A percentile compares a stretch with the other conserved stretches of the same genome.
Evolutionary conservation across 2,113 vertebrate genomes (phyloP).

Genomic region (Ploceus nigricollis): DNA sequence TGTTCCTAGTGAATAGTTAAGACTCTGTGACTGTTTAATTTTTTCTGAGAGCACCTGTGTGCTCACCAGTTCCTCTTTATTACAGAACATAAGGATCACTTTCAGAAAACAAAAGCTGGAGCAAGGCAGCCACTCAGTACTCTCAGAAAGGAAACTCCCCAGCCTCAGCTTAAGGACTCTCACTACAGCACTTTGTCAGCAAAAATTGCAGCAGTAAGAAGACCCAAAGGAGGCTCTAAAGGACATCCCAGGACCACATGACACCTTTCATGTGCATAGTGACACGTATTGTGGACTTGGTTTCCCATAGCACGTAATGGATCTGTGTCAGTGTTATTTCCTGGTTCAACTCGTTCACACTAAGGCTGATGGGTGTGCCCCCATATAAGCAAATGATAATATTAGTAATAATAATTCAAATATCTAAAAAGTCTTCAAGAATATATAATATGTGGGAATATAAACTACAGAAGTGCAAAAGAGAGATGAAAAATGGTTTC

Average conservation of each 20-base stretch:
- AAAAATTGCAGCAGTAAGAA: neutral
- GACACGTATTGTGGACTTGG: rapidly evolving
- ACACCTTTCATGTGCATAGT: neutral
- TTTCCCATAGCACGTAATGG: neutral
- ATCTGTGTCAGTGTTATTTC: neutral
- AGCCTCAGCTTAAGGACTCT: neutral
- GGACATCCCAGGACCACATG: rapidly evolving
- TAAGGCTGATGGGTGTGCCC: neutral
- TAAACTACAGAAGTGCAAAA: neutral
- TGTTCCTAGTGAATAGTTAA: neutral
- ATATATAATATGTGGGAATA: neutral
- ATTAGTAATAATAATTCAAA: neutral
- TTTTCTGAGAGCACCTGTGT: neutral
- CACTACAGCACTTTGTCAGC: neutral
- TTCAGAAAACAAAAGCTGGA: neutral
- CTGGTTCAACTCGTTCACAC: neutral
- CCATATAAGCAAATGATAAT: neutral
- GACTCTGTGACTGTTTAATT: neutral
- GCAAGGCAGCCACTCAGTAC: neutral
- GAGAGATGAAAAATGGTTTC: neutral
- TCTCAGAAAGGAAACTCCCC: neutral
- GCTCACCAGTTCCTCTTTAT: neutral
- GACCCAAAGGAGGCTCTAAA: neutral
- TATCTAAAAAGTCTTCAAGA: neutral
- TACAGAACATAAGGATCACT: neutral